Conservation (phyloP, 2,888 invertebrate genomes). For the Hydrotaea diabolus region DNA sequence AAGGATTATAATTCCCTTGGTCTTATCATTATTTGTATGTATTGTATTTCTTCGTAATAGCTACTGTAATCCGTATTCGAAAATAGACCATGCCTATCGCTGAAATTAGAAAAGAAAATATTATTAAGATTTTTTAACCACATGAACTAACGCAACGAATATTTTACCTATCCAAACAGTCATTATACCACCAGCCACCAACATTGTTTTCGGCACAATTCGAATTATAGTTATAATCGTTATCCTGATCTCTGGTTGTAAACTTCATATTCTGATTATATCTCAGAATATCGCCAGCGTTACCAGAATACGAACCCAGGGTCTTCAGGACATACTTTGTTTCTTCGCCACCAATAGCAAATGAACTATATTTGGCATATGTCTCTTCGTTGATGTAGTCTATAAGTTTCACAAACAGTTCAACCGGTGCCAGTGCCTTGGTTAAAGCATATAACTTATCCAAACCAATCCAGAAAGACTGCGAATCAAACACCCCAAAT, state of each 20-base stretch:
- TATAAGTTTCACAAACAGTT: not conserved
- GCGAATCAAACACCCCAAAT: not conserved
- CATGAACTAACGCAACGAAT: not conserved
- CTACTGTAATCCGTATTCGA: not conserved
- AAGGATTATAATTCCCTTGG: too few relatives aligned
- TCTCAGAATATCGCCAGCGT: not conserved
- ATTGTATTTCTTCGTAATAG: not conserved
- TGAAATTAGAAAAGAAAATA: not conserved
- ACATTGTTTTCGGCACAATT: conserved; percentile 22
- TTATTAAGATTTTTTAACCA: not conserved
- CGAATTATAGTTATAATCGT: not conserved
- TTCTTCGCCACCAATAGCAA: not conserved
- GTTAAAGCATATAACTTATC: not conserved
- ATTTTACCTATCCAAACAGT: not conserved
- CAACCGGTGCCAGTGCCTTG: not conserved
- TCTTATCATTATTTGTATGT: not conserved
- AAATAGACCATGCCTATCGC: conserved; percentile 6
- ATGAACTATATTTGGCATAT: not conserved
- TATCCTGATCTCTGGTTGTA: conserved; percentile 32
- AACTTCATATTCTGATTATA: not conserved
- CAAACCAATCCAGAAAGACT: conserved; percentile 7
- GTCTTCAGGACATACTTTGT: not conserved
- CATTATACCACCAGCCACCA: conserved; percentile 40
- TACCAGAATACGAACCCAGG: not conserved
- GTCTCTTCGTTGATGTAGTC: not conserved